Evolutionary conservation across 2,113 vertebrate species (phyloP), one percentile per base, ranked within the genome.

Genomic region (Dicrurus megarhynchus): DNA sequence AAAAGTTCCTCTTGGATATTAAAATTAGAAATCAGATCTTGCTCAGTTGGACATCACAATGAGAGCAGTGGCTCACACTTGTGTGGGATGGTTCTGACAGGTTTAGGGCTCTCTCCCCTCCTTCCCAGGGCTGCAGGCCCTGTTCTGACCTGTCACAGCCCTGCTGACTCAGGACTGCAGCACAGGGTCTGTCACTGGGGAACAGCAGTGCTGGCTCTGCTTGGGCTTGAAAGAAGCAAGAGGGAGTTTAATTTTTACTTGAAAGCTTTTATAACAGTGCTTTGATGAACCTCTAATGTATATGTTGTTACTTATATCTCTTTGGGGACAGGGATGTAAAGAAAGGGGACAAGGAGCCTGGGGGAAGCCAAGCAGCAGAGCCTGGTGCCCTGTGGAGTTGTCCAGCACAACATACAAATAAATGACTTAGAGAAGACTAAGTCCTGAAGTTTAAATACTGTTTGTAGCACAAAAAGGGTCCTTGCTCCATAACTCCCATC

Each of bases 11-110:
- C 71, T 84, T 68, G 69, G 70, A 96, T 70, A 92, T 94, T 96
- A 91, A 94, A 97, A 87, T 95, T 83, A 92, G 93, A 95, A 95
- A 83, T 80, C 61, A 95, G 95, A 88, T 93, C 94, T 87, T 77
- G 47, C 83, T 93, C 69, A 37, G 69, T 41, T 81, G 91, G 80
- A 92, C 83, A 87, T 83, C 70, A 60, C 80, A 64, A 56, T 32
- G 78, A 49, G 26, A 92, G 78, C 84, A 59, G 65, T 46, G 70
- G 78, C 85, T 95, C 56, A 49, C 69, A 16, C 16, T 71, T 32
- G 9, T 49, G 84, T 7, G 4, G 74, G 73, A 57, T 89, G 6
- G 3, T 49, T 80, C 71, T 84, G 84, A n/a, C 53, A 60, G 81
- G 46, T 73, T 88, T 27, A 37, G 83, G 85, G 15, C 27, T 68